Percentiles rank a stretch among this genome's conserved stretches.
Evolutionary conservation across 2,888 invertebrate species (phyloP).

Genomic region (Conus canariensis): DNA sequence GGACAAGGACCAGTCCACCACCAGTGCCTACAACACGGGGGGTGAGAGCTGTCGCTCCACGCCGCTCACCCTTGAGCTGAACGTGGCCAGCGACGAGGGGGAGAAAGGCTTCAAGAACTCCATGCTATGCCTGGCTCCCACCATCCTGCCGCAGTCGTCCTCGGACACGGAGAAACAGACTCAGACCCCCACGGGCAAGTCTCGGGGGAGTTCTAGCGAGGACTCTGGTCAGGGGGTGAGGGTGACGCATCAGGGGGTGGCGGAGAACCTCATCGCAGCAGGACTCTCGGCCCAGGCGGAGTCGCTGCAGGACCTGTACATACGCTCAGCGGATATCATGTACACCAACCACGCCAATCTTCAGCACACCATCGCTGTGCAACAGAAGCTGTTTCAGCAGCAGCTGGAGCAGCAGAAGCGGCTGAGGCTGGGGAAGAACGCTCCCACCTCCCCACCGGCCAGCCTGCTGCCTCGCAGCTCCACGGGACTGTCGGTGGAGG

Average conservation of each 20-base stretch:
- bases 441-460: slow-evolving; percentile 37
- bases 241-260: slow-evolving; percentile 78
- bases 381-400: slow-evolving; percentile 82
- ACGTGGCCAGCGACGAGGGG: slow-evolving; percentile 75
- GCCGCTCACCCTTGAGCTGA: slow-evolving; percentile 75
- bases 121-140: slow-evolving; percentile 77
- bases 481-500: slow-evolving; percentile 40
- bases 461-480: slow-evolving; percentile 34
- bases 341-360: slow-evolving; percentile 86
- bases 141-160: slow-evolving; percentile 83
- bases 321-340: slow-evolving; percentile 83
- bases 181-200: slow-evolving; percentile 66
- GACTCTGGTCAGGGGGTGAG: slow-evolving; percentile 77
- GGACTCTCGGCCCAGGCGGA: slow-evolving; percentile 54
- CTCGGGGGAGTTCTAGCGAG: slow-evolving; percentile 76
- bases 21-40: slow-evolving; percentile 84
- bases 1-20: slow-evolving; percentile 77
- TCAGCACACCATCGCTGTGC: slow-evolving; percentile 85
- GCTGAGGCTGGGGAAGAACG: slow-evolving; percentile 71
- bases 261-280: slow-evolving; percentile 44
- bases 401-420: slow-evolving; percentile 71
- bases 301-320: slow-evolving; percentile 75
- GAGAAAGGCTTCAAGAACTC: slow-evolving; percentile 72
- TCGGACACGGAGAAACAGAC: slow-evolving; percentile 77
- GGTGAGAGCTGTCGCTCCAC: slow-evolving; percentile 87